Base-by-base conservation (phyloP, 2,113 vertebrate genomes). In the Dryoscopus gambensis region DNA sequence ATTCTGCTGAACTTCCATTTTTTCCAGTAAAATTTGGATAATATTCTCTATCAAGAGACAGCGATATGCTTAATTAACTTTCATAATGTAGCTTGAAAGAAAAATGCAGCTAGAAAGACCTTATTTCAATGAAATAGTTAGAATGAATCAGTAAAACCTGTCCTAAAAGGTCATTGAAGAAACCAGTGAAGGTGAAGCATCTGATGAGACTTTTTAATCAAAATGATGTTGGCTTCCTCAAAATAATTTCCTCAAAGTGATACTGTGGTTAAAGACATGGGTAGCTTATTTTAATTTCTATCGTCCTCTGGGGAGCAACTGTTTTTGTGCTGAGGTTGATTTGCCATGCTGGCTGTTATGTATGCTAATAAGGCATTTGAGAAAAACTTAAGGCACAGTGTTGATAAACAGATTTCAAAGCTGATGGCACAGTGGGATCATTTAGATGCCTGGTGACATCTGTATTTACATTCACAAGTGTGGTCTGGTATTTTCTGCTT, bases 361-460 rank as follows among this genome's bases (percentile, higher is more conserved):
- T 65, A 87, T 94, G 64, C 27, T 91, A 87, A 91, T 84, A 94
- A 53, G 5, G 2, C 80, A 77, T 69, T 95, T 86, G 67, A 81
- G 74, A 86, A 86, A 93, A 92, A 56, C 62, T 89, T 60, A 65
- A 90, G 50, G 55, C 76, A 81, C 39, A 39, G 10, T 82, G 52
- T 84, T 93, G 84, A 91, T 74, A 92, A 97, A 88, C 24, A 93
- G 53, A 83, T 88, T 82, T 92, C 62, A 87, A 76, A 92, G 57
- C 44, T 83, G 67, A 71, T 46, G 47, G 35, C 79, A 64, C 83
- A 83, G 25, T 46, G 50, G 55, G 52, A 88, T 94, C 90, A 86
- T 90, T 86, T 80, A 57, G 31, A 57, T 57, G 56, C 47, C n/a
- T 27, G 13, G 6, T 81, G 84, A 86, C 76, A 80, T 80, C 76